A percentile compares a stretch with the other conserved stretches of the same genome.
phyloP scores from a whole-genome alignment of 2,888 invertebrate genomes.

The Strigamia crassipes region DNA sequence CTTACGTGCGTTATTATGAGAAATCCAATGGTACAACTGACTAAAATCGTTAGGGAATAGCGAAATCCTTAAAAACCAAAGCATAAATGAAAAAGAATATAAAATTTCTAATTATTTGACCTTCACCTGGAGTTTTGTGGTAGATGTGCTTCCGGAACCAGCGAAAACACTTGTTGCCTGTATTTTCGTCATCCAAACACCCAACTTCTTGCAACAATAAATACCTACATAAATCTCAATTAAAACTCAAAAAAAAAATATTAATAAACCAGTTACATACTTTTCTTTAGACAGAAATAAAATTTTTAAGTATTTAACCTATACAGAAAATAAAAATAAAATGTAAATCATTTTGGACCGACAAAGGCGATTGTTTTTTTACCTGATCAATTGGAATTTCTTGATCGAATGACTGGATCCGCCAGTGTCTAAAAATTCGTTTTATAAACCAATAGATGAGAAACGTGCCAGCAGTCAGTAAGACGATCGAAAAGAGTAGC shows the following conservation, averaged over 20 bases:
- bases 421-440: neutral
- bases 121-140: neutral
- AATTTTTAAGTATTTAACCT: neutral
- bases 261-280: no score
- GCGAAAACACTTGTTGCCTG: neutral
- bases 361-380: neutral
- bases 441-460: neutral
- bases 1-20: neutral
- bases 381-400: neutral
- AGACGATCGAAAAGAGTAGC: neutral
- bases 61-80: neutral
- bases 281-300: neutral
- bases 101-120: neutral
- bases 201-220: neutral
- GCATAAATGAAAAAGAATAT: neutral
- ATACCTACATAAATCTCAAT: neutral
- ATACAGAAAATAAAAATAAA: neutral
- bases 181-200: neutral
- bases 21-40: neutral
- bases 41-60: neutral
- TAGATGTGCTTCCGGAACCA: neutral
- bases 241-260: no score
- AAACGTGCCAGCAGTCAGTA: neutral
- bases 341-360: neutral
- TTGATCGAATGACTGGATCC: neutral